Evolutionary conservation across 23 tunicate genomes (phyloP), one percentile per base, ranked within the genome.

Genomic region (Halocynthia aurantium): DNA sequence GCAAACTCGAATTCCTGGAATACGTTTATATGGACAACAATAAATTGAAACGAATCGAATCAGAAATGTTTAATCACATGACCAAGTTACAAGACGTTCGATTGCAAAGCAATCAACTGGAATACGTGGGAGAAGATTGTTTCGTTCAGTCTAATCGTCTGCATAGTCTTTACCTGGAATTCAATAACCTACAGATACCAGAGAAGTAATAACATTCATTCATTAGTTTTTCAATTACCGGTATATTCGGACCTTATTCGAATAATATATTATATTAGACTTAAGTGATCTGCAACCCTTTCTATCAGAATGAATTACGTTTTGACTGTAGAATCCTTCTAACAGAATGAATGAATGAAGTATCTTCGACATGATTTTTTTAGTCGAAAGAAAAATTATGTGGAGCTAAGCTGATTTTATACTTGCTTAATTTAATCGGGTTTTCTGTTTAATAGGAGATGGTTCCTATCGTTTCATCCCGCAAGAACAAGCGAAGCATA

Each of bases 381-480:
- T 31, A 4, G 1, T 31, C 2, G 44, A 31, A 1, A 31, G 44
- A 0, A 4, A 0, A 31, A 31, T 31, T 31, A 4, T 4, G 44
- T 31, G 44, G 44, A 31, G 44, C 44, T 31, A 31, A 31, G 44
- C 44, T 31, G 44, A 31, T 4, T 31, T 31, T 31, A 31, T 31
- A 31, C 44, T 31, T 31, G 44, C 4, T 31, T 31, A 31, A 31
- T 31, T 31, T 31, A 31, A 31, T 31, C 44, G 44, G 44, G 44
- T 31, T 31, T 31, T 31, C 44, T 31, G 63, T n/a, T 58, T 1
- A 58, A 1, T 17, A 74, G 78, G 11, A 74, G 56, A 8, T 74
- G 78, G 78, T 44, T 74, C 40, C 70, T 49, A 2, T 54, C 55
- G 13, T 74, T 74, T 54, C 56, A 52, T 19, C 15, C 62, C 31